A percentile compares a stretch with the other conserved stretches of the same genome.
These are phyloP conservation scores for Oikopleura albicans DNA, from an alignment of 23 tunicate species.

Conservation along the genomic window DNA sequence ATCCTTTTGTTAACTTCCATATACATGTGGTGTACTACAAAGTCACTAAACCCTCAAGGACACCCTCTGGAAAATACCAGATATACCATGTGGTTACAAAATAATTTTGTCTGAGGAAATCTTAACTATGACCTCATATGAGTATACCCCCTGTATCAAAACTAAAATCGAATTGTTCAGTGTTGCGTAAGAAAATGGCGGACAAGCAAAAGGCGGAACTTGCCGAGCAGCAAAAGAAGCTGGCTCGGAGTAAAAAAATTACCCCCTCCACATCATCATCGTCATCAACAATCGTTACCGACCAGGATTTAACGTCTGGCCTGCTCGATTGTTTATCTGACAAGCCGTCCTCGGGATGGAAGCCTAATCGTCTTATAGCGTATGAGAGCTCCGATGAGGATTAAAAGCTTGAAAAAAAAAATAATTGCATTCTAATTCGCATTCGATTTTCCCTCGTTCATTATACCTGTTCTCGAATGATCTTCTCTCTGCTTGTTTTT, in stretches of 20 bases:
- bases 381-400: background rate
- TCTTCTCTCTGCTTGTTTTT: no score
- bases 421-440: background rate
- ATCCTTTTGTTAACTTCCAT: no score
- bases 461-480: no score
- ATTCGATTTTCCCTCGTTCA: background rate
- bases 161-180: background rate
- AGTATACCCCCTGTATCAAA: no score
- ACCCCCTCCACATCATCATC: background rate
- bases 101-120: background rate
- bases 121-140: no score
- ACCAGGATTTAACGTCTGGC: background rate
- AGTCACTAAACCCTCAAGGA: no score
- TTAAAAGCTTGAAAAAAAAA: background rate
- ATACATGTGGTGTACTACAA: no score
- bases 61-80: no score
- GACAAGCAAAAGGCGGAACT: background rate
- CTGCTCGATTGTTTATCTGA: background rate
- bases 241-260: background rate
- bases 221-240: background rate
- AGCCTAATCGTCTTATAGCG: background rate
- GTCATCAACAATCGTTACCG: background rate
- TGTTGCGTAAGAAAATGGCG: background rate
- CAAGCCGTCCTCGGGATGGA: no score
- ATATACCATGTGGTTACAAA: background rate